A percentile compares a stretch with the other conserved stretches of the same genome.
Evolutionary conservation across 2,113 vertebrate species (phyloP).

Genomic region (Progne subis): DNA sequence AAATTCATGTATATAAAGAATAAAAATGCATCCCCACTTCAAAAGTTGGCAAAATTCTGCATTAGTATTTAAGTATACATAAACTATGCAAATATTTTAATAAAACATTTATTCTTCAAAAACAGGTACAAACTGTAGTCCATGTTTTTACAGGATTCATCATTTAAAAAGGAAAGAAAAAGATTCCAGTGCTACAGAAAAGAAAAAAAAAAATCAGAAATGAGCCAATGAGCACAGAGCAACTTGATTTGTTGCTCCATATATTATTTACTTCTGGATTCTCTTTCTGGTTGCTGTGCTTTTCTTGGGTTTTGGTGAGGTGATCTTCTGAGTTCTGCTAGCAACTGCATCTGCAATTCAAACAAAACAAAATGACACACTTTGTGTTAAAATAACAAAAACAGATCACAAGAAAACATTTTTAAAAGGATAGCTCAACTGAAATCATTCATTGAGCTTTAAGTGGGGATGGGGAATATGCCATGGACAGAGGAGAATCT

Average conservation of each 20-base stretch:
- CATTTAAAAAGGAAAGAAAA: constrained; percentile 24
- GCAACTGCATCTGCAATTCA: constrained; percentile 24
- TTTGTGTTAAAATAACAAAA: background rate
- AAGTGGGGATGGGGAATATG: rapidly evolving
- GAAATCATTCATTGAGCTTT: background rate
- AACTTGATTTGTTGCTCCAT: background rate
- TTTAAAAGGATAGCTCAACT: background rate
- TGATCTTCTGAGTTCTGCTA: constrained; percentile 3
- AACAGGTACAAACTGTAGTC: constrained; percentile 37
- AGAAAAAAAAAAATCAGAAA: background rate
- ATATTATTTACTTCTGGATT: constrained; percentile 64
- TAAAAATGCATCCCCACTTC: constrained; percentile 13
- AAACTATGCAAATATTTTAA: constrained; percentile 55
- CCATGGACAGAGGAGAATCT: background rate
- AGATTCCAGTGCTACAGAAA: background rate
- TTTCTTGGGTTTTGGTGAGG: constrained; percentile 36
- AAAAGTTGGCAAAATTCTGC: constrained; percentile 26
- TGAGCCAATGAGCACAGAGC: background rate
- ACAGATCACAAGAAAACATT: background rate
- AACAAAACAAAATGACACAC: background rate
- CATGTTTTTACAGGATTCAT: constrained; percentile 12
- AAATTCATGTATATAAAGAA: background rate
- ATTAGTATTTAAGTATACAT: constrained; percentile 6
- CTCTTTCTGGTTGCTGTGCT: constrained; percentile 63
- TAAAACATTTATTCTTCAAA: constrained; percentile 63